These are phyloP conservation scores for Coregonus suidteri DNA, from an alignment of 2,797 vertebrate genomes.

Conservation along the genomic window DNA sequence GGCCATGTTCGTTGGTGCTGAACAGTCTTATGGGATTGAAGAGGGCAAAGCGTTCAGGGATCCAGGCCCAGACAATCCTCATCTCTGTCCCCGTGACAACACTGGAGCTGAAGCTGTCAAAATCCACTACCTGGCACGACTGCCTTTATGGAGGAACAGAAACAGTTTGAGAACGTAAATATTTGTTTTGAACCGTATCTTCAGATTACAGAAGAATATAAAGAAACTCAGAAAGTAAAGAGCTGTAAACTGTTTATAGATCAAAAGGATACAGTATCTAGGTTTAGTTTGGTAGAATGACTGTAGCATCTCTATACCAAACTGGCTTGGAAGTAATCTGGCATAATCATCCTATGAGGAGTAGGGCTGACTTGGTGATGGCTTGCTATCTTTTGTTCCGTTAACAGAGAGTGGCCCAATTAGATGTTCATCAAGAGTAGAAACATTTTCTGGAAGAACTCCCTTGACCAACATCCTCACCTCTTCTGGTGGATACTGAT, in stretches of 20 bases:
- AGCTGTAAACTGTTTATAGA: background rate
- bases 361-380: background rate
- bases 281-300: background rate
- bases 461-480: constrained; percentile 57
- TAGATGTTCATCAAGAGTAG: too few relatives aligned
- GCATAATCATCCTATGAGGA: background rate
- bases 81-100: constrained; percentile 82
- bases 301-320: background rate
- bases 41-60: constrained; percentile 87
- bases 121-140: constrained; percentile 77
- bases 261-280: background rate
- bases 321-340: background rate
- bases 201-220: background rate
- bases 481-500: constrained; percentile 80
- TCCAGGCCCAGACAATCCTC: constrained; percentile 88
- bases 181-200: background rate
- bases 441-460: background rate
- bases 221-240: background rate
- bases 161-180: background rate
- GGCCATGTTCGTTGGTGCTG: constrained; percentile 74
- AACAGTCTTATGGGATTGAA: constrained; percentile 81
- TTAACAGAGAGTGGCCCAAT: too few relatives aligned
- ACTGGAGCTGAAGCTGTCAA: constrained; percentile 77
- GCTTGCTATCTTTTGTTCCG: background rate
- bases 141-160: constrained; percentile 61